Base-by-base conservation (phyloP, 2,113 vertebrate genomes). In the Sturnira hondurensis region DNA sequence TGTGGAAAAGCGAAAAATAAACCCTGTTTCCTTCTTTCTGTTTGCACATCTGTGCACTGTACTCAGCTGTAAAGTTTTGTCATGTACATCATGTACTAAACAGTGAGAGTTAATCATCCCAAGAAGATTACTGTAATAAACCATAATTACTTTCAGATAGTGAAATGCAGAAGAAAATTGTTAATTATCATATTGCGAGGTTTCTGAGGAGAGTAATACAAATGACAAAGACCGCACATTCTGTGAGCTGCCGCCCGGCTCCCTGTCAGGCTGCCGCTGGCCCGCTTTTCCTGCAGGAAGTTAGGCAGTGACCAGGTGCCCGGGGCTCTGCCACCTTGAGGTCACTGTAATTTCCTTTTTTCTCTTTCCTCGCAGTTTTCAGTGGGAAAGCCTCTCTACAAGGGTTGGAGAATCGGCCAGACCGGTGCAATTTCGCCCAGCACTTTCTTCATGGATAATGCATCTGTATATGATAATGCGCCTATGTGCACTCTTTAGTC, bases 81-180 rank as follows among this genome's bases (percentile, higher is more conserved):
- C 71, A 92, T 82, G n/a, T 96, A 4, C 95, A 90, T 95, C 58
- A 67, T 95, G 58, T 95, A 87, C 90, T 95, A 93, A 96, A 78
- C 81, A 86, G 45, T 91, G 84, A 97, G 92, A 97, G 83, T 98
- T 98, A 97, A 97, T 96, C 90, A 80, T 93, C 81, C 82, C 90
- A 88, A 95, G 94, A 97, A 87, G 95, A 97, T 63, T 38, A 90
- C 56, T 96, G 33, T 97, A 97, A 96, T 96, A 97, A 97, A 94
- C 89, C 95, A 45, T 97, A 95, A 96, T 97, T 97, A 97, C 96
- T 97, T 98, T 97, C 96, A 97, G 86, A 96, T 94, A 97, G 96
- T 97, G 95, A 98, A 98, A 97, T 94, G 56, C 93, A 94, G 86
- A 97, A 97, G 93, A 96, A 98, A 98, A 96, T 97, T 87, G 82